A percentile compares a stretch with the other conserved stretches of the same genome.
These are phyloP conservation scores for Dascyllus trimaculatus DNA, from an alignment of 2,113 vertebrate species.

Conservation along the genomic window DNA sequence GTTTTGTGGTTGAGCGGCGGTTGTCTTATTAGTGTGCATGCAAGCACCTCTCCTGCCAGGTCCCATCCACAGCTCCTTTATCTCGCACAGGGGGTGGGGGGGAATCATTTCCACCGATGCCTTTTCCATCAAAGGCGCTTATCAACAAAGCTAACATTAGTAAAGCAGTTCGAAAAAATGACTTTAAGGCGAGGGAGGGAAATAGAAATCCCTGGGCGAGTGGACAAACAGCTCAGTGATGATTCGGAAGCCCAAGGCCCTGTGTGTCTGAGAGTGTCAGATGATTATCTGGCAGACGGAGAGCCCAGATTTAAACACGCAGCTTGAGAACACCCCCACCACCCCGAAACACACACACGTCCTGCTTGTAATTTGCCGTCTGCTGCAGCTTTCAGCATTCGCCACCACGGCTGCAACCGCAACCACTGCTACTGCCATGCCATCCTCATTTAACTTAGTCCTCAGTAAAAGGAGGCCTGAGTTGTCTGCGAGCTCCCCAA, in stretches of 20 bases:
- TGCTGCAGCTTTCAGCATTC: conserved; percentile 47
- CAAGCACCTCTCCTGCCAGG: conserved; percentile 59
- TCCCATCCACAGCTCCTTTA: conserved; percentile 71
- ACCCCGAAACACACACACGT: conserved; percentile 24
- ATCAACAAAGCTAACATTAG: conserved; percentile 76
- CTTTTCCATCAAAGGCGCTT: conserved; percentile 71
- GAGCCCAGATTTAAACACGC: conserved; percentile 54
- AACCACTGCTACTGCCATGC: conserved; percentile 24
- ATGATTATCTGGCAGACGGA: conserved; percentile 74
- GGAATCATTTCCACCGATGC: conserved; percentile 69
- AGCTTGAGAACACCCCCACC: conserved; percentile 55
- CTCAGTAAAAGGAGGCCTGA: conserved; percentile 37
- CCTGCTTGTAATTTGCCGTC: conserved; percentile 39
- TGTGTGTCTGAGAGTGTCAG: conserved; percentile 61
- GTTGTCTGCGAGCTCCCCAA: conserved; percentile 29
- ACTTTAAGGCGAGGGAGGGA: conserved; percentile 42
- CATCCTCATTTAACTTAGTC: conserved; percentile 61
- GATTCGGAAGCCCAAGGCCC: conserved; percentile 51
- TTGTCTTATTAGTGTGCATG: conserved; percentile 68
- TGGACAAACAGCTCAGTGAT: conserved; percentile 50
- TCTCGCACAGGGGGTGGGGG: conserved; percentile 50
- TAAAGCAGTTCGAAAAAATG: conserved; percentile 64
- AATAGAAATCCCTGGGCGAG: conserved; percentile 55
- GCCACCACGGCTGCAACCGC: neutral
- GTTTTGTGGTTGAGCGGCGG: conserved; percentile 27